Base-by-base conservation (phyloP, 2,797 vertebrate genomes). In the Microctenopoma lineatum region DNA sequence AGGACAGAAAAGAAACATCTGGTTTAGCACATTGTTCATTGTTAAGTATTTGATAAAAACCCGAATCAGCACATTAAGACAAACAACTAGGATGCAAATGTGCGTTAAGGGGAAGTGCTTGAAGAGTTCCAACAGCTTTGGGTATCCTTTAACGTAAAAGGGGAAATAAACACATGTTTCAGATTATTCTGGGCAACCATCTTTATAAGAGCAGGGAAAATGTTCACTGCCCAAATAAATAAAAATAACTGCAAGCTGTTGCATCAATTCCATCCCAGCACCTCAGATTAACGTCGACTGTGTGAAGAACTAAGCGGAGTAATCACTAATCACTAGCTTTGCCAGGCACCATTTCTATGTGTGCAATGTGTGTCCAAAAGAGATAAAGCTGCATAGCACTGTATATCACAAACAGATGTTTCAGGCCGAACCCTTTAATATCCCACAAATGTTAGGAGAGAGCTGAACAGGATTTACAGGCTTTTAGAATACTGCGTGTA, bases 331-430 rank as follows among this genome's bases (percentile, higher is more conserved):
- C 71, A 59, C 53, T 42, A 7, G 11, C 29, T 39, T 29, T 32
- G 27, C 70, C 79, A 79, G 26, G n/a, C 64, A 77, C 42, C 38
- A 46, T 84, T 84, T 85, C 56, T 65, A 51, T 71, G 65, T 69
- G 66, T 74, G 7, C 56, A 77, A 45, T 26, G 63, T 63, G 65
- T 59, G 66, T 90, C 87, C 83, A 84, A 69, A 72, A 77, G 72
- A 89, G 83, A 84, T 88, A 84, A 83, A 87, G 73, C 39, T 59
- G 67, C 81, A 86, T 70, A 86, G 73, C 70, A n/a, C 39, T 66
- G 67, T 83, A 75, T 85, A 90, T 90, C 73, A 80, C 77, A 88
- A 92, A 84, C 90, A 92, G 87, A 92, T 92, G 90, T 79, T 82
- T 79, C 48, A 53, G 59, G 51, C 69, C 57, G 59, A 68, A 53